These are phyloP conservation scores for Lemur catta DNA, from an alignment of 2,797 vertebrate genomes.

Conservation along the genomic window DNA sequence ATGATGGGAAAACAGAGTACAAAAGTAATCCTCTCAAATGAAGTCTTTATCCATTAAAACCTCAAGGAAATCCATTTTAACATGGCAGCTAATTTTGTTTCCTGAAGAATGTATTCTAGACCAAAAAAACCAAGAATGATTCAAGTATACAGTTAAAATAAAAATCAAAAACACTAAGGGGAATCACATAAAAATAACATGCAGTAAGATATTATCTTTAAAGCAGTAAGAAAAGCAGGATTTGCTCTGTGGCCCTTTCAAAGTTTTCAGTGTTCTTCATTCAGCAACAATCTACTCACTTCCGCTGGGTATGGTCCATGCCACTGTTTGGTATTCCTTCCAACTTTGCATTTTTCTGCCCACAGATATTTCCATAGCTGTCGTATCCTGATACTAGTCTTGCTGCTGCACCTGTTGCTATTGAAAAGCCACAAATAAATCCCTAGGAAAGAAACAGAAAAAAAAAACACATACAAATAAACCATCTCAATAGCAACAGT, in stretches of 20 bases:
- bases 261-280: conserved; percentile 9
- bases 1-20: not conserved
- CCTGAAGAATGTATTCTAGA: conserved; percentile 20
- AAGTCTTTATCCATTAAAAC: conserved; percentile 36
- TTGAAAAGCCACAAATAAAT: conserved; percentile 96
- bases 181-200: conserved; percentile 29
- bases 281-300: conserved; percentile 86
- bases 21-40: not conserved
- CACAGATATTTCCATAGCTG: conserved; percentile 98
- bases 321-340: conserved; percentile 92
- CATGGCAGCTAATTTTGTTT: conserved; percentile 35
- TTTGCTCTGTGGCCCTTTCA: not conserved
- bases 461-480: conserved; percentile 74
- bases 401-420: conserved; percentile 94
- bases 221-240: conserved; percentile 21
- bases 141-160: conserved; percentile 1
- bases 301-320: conserved; percentile 93
- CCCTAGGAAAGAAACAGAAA: conserved; percentile 86
- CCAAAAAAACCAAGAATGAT: not conserved
- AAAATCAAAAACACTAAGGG: not conserved
- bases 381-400: conserved; percentile 96
- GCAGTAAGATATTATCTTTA: not conserved
- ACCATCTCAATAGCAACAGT: conserved; percentile 77
- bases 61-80: conserved; percentile 4
- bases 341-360: conserved; percentile 92